Evolutionary conservation across 2,888 invertebrate species (phyloP), one percentile per base, ranked within the genome.

Genomic region (Mechanitis messenoides): DNA sequence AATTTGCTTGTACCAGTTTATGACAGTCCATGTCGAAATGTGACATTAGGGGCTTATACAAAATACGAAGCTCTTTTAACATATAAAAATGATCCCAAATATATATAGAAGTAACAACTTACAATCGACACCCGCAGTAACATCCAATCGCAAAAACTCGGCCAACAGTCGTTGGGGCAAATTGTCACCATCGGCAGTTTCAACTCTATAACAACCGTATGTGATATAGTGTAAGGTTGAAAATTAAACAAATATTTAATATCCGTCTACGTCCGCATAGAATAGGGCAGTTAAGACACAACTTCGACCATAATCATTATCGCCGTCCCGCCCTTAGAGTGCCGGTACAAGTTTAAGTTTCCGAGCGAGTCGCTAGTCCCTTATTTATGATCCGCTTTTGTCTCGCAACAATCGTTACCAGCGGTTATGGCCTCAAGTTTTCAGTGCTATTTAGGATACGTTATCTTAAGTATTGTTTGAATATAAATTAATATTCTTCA

Each of bases 241-340:
- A 42, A 11, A 33, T 58, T 33, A 58, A 46, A 47, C 11, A 46
- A 54, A 55, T 53, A 31, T 31, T 20, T 31, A 4, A 38, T 61
- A 69, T 70, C 69, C 57, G 54, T 60, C 45, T 46, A 45, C 56
- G 50, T 60, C 56, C 58, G 60, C 72, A 71, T 74, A 69, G 79
- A 75, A 76, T 76, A 76, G 74, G 73, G 73, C 78, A 73, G 79
- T 80, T 78, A 75, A 75, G 75, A 80, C 76, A 72, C 74, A 88
- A 90, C 81, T 89, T 89, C 81, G 57, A 72, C 84, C 83, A 88
- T 90, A 87, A 89, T 85, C 88, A 87, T 87, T 87, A 85, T 84
- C 86, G 77, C 83, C 76, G 81, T 72, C 77, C 80, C 80, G 80
- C 83, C 84, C 79, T 81, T 81, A 68, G 76, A 55, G 58, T 61